A percentile compares a stretch with the other conserved stretches of the same genome.
Conservation (phyloP, 2,113 vertebrate genomes). For the Callipepla squamata region DNA sequence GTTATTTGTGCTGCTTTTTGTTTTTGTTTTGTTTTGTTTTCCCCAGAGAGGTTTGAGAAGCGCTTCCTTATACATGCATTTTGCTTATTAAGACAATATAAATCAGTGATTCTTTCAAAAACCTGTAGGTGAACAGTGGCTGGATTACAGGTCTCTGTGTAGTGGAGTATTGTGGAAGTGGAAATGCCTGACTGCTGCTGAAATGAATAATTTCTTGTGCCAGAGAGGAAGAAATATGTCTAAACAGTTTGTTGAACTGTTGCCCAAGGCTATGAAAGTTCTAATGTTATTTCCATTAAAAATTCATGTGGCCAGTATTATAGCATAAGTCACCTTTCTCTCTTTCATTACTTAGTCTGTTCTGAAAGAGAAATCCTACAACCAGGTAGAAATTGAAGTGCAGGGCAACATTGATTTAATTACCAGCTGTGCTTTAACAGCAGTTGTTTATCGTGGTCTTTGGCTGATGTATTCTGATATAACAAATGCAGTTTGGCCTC, state of each 20-base stretch:
- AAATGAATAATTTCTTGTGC: not conserved
- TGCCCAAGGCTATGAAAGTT: not conserved
- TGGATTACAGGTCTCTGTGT: not conserved
- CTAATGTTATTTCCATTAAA: not conserved
- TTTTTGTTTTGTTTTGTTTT: not conserved
- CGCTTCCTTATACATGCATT: not conserved
- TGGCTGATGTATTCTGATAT: not conserved
- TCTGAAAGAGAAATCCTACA: not conserved
- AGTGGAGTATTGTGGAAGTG: not conserved
- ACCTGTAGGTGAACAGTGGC: not conserved
- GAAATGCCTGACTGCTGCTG: not conserved
- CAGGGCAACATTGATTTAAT: not conserved
- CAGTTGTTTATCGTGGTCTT: not conserved
- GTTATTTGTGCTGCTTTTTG: not conserved
- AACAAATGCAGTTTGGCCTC: not conserved
- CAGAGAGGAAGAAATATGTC: not conserved
- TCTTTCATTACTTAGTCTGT: not conserved
- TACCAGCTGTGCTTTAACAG: not conserved
- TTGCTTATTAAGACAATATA: not conserved
- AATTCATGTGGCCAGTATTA: not conserved
- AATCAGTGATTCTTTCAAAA: not conserved
- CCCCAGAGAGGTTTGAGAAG: not conserved
- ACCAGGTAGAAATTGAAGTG: not conserved
- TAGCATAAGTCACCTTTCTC: accelerated
- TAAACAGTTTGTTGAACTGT: not conserved